Evolutionary conservation across 2,113 vertebrate species (phyloP).

Genomic region (Actenoides hombroni): DNA sequence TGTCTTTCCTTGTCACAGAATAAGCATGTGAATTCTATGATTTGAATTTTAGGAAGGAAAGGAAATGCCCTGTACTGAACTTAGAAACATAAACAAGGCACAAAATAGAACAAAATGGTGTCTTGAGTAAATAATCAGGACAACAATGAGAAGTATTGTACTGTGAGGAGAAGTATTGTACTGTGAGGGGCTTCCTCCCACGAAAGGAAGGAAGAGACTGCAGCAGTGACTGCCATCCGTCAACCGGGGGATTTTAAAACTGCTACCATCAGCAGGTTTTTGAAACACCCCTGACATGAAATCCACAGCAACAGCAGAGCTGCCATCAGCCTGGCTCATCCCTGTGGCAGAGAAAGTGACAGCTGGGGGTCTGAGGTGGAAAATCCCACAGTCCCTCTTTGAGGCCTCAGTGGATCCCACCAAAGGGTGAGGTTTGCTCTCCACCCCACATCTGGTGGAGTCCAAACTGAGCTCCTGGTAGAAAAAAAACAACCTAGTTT

Average conservation of each 20-base stretch:
- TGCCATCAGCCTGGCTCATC: background rate
- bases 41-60: constrained; percentile 17
- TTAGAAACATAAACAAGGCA: background rate
- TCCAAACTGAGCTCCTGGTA: background rate
- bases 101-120: constrained; percentile 11
- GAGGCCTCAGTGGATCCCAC: background rate
- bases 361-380: constrained; percentile 15
- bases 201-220: background rate
- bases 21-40: background rate
- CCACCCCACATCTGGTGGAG: background rate
- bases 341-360: background rate
- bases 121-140: constrained; percentile 17
- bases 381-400: background rate
- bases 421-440: background rate
- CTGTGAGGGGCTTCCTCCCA: background rate
- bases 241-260: background rate
- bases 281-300: background rate
- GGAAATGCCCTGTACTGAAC: background rate
- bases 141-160: background rate
- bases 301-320: background rate
- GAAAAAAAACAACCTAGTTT: background rate
- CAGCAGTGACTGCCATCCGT: background rate
- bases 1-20: background rate
- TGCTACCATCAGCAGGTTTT: background rate
- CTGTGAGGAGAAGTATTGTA: background rate